Evolutionary conservation across 2,797 vertebrate genomes (phyloP).

Genomic region (Cryptoprocta ferox): DNA sequence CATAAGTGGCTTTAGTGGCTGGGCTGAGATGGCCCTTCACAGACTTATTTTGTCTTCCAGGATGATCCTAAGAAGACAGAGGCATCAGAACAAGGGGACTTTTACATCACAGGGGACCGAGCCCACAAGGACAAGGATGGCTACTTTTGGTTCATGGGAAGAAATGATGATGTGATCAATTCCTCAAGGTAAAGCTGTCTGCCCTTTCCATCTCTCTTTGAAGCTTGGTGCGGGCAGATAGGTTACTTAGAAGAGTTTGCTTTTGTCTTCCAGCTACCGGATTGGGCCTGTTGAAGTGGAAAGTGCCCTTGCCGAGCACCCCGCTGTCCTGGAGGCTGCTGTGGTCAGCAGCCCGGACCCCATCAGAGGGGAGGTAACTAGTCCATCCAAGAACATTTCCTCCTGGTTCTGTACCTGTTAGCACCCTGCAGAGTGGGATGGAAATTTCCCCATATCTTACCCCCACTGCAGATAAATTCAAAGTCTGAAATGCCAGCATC

Average conservation of each 20-base stretch:
- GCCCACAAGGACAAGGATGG: constrained; percentile 86
- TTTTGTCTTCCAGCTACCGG: constrained; percentile 86
- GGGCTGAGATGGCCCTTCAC: background rate
- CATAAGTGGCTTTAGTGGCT: background rate
- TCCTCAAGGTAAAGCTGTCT: constrained; percentile 85
- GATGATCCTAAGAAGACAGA: constrained; percentile 86
- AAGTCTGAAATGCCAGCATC: background rate
- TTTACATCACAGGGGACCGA: constrained; percentile 88
- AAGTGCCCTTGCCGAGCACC: constrained; percentile 90
- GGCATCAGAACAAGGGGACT: constrained; percentile 84
- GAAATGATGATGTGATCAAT: constrained; percentile 88
- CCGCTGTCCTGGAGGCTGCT: constrained; percentile 90
- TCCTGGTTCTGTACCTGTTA: background rate
- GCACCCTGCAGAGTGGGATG: background rate
- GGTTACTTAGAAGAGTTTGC: background rate
- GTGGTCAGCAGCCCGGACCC: constrained; percentile 92
- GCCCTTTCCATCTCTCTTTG: background rate
- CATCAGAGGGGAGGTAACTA: constrained; percentile 90
- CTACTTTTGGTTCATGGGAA: constrained; percentile 88
- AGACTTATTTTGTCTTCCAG: constrained; percentile 68
- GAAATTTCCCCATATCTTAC: background rate
- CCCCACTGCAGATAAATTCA: too few relatives aligned
- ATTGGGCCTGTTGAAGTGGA: constrained; percentile 93
- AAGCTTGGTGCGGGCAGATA: background rate
- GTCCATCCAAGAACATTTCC: background rate